Conservation (phyloP, 2,888 invertebrate genomes). For the Biston betularia region DNA sequence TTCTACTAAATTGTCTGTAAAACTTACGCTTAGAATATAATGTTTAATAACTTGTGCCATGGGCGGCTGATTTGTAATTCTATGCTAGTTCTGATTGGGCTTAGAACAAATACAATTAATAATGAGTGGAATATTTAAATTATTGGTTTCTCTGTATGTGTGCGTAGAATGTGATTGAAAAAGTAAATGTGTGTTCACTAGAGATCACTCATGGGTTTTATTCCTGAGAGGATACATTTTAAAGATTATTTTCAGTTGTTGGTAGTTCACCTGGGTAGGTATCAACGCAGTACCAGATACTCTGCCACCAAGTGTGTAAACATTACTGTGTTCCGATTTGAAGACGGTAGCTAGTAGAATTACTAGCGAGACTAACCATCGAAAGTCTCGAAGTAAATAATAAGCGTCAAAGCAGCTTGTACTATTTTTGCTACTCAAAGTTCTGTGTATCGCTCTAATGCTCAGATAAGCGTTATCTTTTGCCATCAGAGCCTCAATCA, state of each 20-base stretch:
- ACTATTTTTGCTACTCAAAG: too few species aligned
- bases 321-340: too few species aligned
- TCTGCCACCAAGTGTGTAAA: too few species aligned
- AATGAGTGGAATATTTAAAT: conserved; percentile 40
- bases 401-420: too few species aligned
- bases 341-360: too few species aligned
- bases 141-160: conserved; percentile 12
- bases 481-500: too few species aligned
- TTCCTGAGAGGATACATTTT: too few species aligned
- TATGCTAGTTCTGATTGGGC: conserved; percentile 60
- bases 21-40: conserved; percentile 77
- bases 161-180: not conserved
- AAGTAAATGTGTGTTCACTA: not conserved
- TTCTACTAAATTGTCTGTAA: conserved; percentile 80
- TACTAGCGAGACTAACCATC: too few species aligned
- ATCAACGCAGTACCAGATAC: not conserved
- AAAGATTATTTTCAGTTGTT: not conserved
- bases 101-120: conserved; percentile 73
- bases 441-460: too few species aligned
- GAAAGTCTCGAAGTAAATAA: too few species aligned
- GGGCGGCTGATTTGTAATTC: conserved; percentile 77
- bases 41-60: conserved; percentile 80
- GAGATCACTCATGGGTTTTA: not conserved
- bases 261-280: not conserved
- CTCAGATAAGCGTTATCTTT: too few species aligned